These are phyloP conservation scores for Periparus ater DNA, from an alignment of 2,797 vertebrate species.

Conservation along the genomic window DNA sequence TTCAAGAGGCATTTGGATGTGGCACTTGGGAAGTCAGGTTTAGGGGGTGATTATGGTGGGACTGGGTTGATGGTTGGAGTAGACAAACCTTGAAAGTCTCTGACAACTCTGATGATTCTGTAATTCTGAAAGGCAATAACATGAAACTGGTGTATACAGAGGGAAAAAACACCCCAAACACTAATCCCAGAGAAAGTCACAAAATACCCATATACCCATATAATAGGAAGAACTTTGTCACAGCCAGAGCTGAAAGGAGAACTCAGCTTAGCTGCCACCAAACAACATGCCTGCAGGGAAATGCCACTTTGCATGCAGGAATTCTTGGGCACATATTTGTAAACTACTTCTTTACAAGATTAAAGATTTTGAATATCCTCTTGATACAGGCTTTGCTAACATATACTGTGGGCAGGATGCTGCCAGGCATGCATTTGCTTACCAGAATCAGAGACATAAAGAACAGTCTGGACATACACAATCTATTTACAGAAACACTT, in stretches of 20 bases:
- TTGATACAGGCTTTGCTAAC: constrained; percentile 1
- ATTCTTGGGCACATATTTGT: neutral
- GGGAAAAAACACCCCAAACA: accelerated
- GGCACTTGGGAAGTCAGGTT: neutral
- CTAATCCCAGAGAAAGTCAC: neutral
- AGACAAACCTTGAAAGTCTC: neutral
- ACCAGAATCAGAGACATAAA: constrained; percentile 3
- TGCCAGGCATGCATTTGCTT: neutral
- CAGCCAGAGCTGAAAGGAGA: neutral
- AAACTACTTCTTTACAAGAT: constrained; percentile 15
- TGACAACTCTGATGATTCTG: neutral
- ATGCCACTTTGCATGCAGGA: neutral
- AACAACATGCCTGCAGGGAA: neutral
- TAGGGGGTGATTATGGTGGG: neutral
- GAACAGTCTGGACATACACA: neutral
- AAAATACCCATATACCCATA: neutral
- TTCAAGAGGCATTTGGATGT: neutral
- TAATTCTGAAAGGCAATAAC: neutral
- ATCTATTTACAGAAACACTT: neutral
- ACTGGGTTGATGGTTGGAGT: neutral
- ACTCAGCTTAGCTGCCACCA: neutral
- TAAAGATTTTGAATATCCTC: constrained; percentile 11
- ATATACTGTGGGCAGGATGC: neutral
- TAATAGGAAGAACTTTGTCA: neutral
- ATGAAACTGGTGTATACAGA: neutral